Percentiles rank a stretch among this genome's conserved stretches.
phyloP scores from a whole-genome alignment of 2,113 vertebrate species.

The Pipra filicauda region DNA sequence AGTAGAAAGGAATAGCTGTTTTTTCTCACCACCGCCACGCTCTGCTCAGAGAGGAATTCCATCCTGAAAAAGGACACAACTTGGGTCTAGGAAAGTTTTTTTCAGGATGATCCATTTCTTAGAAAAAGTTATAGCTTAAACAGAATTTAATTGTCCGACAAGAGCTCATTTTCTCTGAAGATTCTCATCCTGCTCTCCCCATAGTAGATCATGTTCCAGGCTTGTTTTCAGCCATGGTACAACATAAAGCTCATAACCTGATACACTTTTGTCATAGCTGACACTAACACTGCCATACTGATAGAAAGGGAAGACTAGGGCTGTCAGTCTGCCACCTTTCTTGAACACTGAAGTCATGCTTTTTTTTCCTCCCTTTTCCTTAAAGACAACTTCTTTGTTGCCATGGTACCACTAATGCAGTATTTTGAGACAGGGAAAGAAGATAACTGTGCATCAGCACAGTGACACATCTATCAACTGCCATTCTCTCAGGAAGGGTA shows the following conservation, averaged over 20 bases:
- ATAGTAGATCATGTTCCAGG: not conserved
- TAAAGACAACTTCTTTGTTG: conserved; percentile 51
- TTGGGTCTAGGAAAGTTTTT: not conserved
- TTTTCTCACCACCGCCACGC: not conserved
- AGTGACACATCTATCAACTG: conserved; percentile 53
- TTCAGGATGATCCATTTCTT: not conserved
- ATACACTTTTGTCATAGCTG: conserved; percentile 42
- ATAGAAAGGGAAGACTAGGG: not conserved
- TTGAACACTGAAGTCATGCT: conserved; percentile 13
- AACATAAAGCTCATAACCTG: conserved; percentile 7
- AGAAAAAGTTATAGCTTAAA: not conserved
- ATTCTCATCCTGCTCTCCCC: not conserved
- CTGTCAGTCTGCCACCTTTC: conserved; percentile 58
- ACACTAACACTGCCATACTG: conserved; percentile 1
- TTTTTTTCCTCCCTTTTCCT: not conserved
- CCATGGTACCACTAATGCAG: conserved; percentile 55
- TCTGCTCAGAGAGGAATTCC: not conserved
- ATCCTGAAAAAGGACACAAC: not conserved
- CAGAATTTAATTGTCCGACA: not conserved
- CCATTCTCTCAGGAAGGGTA: conserved; percentile 8
- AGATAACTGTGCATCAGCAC: conserved; percentile 25
- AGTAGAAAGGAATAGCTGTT: not conserved
- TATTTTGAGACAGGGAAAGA: conserved; percentile 44
- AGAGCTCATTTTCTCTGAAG: not conserved
- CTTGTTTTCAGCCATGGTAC: not conserved